Evolutionary conservation across 1,140 invertebrate genomes (phyloP).

Genomic region (Caenorhabditis brenneri): DNA sequence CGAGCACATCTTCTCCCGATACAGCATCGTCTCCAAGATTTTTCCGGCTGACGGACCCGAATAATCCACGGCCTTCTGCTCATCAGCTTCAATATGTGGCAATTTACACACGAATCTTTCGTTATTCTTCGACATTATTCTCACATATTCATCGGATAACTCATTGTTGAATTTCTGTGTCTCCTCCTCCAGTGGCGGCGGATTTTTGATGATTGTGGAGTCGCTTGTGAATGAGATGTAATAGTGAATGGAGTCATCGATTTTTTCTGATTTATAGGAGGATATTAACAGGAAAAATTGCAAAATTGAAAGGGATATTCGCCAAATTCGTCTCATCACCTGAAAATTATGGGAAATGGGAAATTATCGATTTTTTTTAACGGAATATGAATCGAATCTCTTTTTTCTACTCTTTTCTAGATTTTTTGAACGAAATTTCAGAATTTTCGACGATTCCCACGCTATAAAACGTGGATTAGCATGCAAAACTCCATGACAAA

Average conservation of each 20-base stretch:
- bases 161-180: no score
- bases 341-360: no score
- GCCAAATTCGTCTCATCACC: no score
- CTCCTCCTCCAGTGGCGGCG: neutral
- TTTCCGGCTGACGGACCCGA: neutral
- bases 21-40: neutral
- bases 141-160: neutral
- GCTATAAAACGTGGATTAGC: neutral
- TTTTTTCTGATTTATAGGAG: neutral
- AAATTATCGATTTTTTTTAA: no score
- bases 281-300: neutral
- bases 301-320: no score
- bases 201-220: neutral
- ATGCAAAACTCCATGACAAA: neutral
- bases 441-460: no score
- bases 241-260: conserved; percentile 52
- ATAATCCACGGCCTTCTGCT: neutral
- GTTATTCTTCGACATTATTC: conserved; percentile 33
- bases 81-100: conserved; percentile 32
- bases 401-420: no score
- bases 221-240: conserved; percentile 16
- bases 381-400: no score
- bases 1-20: neutral
- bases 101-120: conserved; percentile 49
- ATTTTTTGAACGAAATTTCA: no score